These are phyloP conservation scores for Drosophila monieri DNA, from an alignment of 2,888 invertebrate genomes.

Conservation along the genomic window DNA sequence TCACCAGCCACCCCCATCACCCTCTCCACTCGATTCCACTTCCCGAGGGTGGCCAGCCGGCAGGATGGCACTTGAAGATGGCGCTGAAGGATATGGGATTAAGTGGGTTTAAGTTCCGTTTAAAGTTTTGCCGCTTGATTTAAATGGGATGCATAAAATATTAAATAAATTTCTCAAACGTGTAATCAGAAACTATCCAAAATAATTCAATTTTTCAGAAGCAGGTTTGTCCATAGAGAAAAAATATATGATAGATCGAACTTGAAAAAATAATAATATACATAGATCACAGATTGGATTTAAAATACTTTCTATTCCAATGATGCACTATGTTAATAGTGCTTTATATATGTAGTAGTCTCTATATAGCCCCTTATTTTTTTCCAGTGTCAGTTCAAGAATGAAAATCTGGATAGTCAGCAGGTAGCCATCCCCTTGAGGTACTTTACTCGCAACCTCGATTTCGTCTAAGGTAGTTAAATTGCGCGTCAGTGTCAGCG, in stretches of 20 bases:
- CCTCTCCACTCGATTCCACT: conserved; percentile 1
- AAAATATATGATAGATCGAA: too few species aligned
- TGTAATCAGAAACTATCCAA: neutral
- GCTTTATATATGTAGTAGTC: too few species aligned
- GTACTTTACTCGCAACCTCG: conserved; percentile 26
- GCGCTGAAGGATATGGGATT: conserved; percentile 13
- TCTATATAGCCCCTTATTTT: neutral
- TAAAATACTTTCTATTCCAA: too few species aligned
- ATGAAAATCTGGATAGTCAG: conserved; percentile 13
- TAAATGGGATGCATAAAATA: conserved; percentile 25
- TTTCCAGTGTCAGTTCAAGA: conserved; percentile 1
- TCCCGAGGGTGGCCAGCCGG: conserved; percentile 4
- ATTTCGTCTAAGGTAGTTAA: conserved; percentile 45
- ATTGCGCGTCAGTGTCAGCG: conserved; percentile 69
- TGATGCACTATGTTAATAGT: neutral
- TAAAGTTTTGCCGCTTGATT: conserved; percentile 19
- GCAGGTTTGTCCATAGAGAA: neutral
- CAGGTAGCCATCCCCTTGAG: conserved; percentile 8
- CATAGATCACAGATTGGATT: too few species aligned
- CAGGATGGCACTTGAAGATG: conserved; percentile 39
- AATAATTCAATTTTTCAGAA: neutral
- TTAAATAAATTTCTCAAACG: conserved; percentile 4
- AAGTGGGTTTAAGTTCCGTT: conserved; percentile 16
- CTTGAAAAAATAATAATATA: too few species aligned
- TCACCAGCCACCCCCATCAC: neutral